A percentile compares a stretch with the other conserved stretches of the same genome.
These are phyloP conservation scores for Dendroctonus ponderosae DNA, from an alignment of 1,140 invertebrate genomes.

Conservation along the genomic window DNA sequence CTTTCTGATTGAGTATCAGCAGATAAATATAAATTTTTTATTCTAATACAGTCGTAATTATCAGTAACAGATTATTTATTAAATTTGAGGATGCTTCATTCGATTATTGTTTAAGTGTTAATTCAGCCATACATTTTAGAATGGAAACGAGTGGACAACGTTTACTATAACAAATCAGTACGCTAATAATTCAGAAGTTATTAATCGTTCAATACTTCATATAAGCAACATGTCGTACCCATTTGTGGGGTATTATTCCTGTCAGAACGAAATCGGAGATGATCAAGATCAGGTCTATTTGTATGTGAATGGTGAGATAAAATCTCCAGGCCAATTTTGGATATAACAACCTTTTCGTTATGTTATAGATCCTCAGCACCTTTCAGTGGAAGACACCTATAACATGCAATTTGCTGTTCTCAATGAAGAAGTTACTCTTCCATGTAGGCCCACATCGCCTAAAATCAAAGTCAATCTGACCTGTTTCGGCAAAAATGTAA, in stretches of 20 bases:
- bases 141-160: slow-evolving; percentile 47
- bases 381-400: slow-evolving; percentile 53
- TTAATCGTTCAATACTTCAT: slow-evolving; percentile 54
- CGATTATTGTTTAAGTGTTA: neutral
- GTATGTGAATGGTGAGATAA: slow-evolving; percentile 59
- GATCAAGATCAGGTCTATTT: slow-evolving; percentile 60
- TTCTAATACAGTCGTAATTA: too few relatives aligned
- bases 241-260: slow-evolving; percentile 46
- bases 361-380: slow-evolving; percentile 54
- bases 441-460: slow-evolving; percentile 68
- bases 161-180: slow-evolving; percentile 52
- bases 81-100: neutral
- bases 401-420: slow-evolving; percentile 49
- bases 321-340: too few relatives aligned
- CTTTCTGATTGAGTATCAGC: too few relatives aligned
- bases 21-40: too few relatives aligned
- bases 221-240: slow-evolving; percentile 46
- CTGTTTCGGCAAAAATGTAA: slow-evolving; percentile 47
- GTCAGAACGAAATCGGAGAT: slow-evolving; percentile 46
- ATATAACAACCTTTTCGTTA: neutral
- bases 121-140: slow-evolving; percentile 34
- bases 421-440: slow-evolving; percentile 50
- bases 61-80: too few relatives aligned
- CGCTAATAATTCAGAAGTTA: slow-evolving; percentile 58
- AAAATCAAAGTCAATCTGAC: slow-evolving; percentile 58